Conservation (phyloP, 2,113 vertebrate genomes). For the Prietella phreatophila region DNA sequence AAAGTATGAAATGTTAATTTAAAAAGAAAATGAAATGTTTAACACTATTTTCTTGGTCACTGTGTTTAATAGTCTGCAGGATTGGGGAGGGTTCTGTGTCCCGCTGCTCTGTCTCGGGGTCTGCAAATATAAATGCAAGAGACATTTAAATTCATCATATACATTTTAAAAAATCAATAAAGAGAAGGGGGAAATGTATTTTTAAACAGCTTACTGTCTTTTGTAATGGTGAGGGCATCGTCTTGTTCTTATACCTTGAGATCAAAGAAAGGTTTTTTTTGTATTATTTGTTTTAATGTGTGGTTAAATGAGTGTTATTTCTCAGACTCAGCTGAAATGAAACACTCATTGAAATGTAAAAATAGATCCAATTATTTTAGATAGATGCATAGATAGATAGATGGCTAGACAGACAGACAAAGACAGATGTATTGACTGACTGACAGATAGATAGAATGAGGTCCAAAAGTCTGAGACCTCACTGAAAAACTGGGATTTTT, state of each 20-base stretch:
- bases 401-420: background rate
- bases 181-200: background rate
- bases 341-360: background rate
- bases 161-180: background rate
- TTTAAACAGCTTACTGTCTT: slow-evolving; percentile 64
- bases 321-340: background rate
- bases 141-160: background rate
- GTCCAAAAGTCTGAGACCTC: no score
- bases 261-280: background rate
- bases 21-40: background rate
- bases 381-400: background rate
- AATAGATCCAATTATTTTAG: background rate
- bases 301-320: background rate
- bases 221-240: slow-evolving; percentile 76
- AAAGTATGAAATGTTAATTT: background rate
- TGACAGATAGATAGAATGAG: no score
- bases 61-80: slow-evolving; percentile 9
- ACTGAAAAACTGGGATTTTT: no score
- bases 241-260: slow-evolving; percentile 66
- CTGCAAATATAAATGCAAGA: slow-evolving; percentile 14
- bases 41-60: background rate
- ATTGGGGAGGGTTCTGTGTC: slow-evolving; percentile 36
- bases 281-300: background rate
- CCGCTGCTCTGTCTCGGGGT: slow-evolving; percentile 14
- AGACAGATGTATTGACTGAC: no score